These are phyloP conservation scores for Scelioninae gen. 1 DNA, from an alignment of 2,888 invertebrate species.

Conservation along the genomic window DNA sequence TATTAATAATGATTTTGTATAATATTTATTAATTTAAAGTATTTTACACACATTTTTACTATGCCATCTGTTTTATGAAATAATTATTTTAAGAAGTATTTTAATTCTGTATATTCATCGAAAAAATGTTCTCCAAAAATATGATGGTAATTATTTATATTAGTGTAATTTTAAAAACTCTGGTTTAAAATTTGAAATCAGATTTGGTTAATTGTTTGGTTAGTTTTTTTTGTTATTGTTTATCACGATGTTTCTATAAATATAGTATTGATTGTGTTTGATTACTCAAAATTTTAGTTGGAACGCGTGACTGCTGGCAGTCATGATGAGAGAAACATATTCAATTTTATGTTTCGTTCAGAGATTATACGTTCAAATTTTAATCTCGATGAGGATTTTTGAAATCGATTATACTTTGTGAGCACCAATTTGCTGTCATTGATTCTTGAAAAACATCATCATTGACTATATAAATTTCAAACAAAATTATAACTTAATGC, in stretches of 20 bases:
- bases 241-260: constrained; percentile 15
- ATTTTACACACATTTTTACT: too few species aligned
- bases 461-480: background rate
- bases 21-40: too few species aligned
- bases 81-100: too few species aligned
- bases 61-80: too few species aligned
- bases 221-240: constrained; percentile 47
- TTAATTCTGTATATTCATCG: too few species aligned
- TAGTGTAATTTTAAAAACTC: background rate
- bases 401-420: constrained; percentile 9
- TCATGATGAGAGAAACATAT: constrained; percentile 13
- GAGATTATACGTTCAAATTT: constrained; percentile 30
- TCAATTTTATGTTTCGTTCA: constrained; percentile 25
- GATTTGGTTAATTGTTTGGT: constrained; percentile 2
- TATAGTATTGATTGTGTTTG: constrained; percentile 2
- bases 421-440: background rate
- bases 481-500: too few species aligned
- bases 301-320: constrained; percentile 45
- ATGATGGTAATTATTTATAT: background rate
- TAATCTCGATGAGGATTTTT: constrained; percentile 33
- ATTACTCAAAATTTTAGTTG: constrained; percentile 9
- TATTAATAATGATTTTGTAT: too few species aligned
- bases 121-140: too few species aligned
- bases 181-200: background rate
- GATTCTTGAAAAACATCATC: background rate